Conservation (phyloP, 2,888 invertebrate species). For the Chalcosyrphus nemorum region DNA sequence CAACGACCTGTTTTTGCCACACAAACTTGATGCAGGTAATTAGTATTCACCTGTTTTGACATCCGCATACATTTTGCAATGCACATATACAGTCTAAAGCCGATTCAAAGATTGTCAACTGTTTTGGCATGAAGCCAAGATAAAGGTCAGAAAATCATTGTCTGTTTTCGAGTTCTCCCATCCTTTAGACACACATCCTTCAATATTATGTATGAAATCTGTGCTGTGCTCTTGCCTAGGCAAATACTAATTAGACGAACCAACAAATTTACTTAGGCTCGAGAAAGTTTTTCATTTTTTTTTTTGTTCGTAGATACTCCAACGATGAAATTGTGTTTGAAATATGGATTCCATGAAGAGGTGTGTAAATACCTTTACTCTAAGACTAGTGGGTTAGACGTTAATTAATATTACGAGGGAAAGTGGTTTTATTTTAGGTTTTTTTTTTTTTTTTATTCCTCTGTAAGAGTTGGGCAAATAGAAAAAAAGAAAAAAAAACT, state of each 20-base stretch:
- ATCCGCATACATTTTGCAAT: constrained; percentile 33
- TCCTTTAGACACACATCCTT: not conserved
- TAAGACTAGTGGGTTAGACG: not conserved
- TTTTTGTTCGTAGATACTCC: too few species aligned
- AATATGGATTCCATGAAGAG: constrained; percentile 26
- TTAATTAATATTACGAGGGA: constrained; percentile 43
- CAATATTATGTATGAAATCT: not conserved
- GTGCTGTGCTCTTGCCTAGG: not conserved
- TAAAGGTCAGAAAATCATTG: constrained; percentile 42
- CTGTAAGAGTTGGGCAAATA: not conserved
- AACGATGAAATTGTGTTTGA: not conserved
- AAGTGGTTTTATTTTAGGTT: constrained; percentile 15
- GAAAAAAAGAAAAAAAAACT: too few species aligned
- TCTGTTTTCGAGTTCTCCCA: constrained; percentile 14
- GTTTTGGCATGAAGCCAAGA: constrained; percentile 31
- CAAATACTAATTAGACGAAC: constrained; percentile 7
- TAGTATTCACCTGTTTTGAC: constrained; percentile 67
- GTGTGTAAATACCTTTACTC: constrained; percentile 1
- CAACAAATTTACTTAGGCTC: not conserved
- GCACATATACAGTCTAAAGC: constrained; percentile 13
- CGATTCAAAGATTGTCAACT: constrained; percentile 11
- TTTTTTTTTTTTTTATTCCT: not conserved
- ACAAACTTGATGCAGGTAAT: constrained; percentile 63
- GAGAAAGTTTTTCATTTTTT: constrained; percentile 35
- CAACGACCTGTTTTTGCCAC: constrained; percentile 46